phyloP scores from a whole-genome alignment of 2,888 invertebrate species.

The Cyclophora albipunctata region DNA sequence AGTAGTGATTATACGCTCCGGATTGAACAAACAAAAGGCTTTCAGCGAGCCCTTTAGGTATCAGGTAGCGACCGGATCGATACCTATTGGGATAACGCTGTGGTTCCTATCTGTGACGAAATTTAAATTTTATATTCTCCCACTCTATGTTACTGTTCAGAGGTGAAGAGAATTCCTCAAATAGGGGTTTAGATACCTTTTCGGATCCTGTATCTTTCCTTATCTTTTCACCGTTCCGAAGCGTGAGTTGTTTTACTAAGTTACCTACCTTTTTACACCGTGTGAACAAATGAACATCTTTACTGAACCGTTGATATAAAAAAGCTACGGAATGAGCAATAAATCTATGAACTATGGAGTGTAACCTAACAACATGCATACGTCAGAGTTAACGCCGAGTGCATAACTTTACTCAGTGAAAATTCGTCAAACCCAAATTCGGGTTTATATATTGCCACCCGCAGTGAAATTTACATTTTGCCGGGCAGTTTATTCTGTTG shows the following conservation, averaged over 20 bases:
- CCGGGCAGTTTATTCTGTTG: slow-evolving; percentile 44
- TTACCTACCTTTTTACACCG: too few species aligned
- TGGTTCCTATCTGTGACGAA: slow-evolving; percentile 11
- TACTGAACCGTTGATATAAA: too few species aligned
- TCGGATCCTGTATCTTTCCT: too few species aligned
- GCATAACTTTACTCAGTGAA: slow-evolving; percentile 19
- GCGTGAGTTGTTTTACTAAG: too few species aligned
- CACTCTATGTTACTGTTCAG: slow-evolving; percentile 1
- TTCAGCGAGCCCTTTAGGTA: slow-evolving; percentile 19
- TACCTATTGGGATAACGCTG: slow-evolving; percentile 13
- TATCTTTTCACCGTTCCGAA: too few species aligned
- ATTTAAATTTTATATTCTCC: slow-evolving; percentile 16
- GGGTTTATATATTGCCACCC: slow-evolving; percentile 34
- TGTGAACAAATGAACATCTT: too few species aligned
- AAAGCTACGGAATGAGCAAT: too few species aligned
- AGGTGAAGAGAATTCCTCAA: not conserved
- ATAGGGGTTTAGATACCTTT: not conserved
- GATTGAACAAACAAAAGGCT: slow-evolving; percentile 20
- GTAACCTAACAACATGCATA: slow-evolving; percentile 12
- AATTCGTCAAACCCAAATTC: slow-evolving; percentile 30
- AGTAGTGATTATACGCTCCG: slow-evolving; percentile 3
- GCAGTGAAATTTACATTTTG: slow-evolving; percentile 50
- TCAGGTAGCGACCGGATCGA: slow-evolving; percentile 13
- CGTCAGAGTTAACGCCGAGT: slow-evolving; percentile 6
- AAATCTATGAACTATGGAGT: too few species aligned